These are phyloP conservation scores for Rachycentron canadum DNA, from an alignment of 2,797 vertebrate genomes.

Conservation along the genomic window DNA sequence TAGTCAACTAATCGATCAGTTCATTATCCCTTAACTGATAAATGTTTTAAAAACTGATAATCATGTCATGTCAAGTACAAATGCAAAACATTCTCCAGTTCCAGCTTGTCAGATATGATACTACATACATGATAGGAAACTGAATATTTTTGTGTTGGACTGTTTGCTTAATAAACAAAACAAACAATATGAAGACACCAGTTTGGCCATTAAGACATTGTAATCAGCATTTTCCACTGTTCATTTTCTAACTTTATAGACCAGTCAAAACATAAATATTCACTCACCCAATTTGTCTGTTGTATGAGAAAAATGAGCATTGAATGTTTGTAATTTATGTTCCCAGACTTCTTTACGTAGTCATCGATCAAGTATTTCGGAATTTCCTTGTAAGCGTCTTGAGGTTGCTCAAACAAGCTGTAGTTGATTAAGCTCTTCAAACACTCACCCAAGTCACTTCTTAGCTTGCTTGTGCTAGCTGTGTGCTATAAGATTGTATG, in stretches of 20 bases:
- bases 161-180: not conserved
- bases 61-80: not conserved
- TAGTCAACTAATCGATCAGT: not conserved
- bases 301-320: not conserved
- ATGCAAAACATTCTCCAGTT: not conserved
- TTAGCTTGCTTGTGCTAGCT: too few species aligned
- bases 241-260: too few species aligned
- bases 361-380: not conserved
- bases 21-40: not conserved
- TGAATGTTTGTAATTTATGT: not conserved
- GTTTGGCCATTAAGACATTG: not conserved
- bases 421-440: not conserved
- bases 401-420: not conserved
- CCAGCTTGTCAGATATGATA: not conserved
- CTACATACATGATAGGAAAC: not conserved
- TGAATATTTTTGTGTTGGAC: too few species aligned
- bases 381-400: not conserved
- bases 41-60: not conserved
- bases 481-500: too few species aligned
- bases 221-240: too few species aligned
- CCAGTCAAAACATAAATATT: not conserved
- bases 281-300: not conserved
- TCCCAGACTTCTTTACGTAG: not conserved
- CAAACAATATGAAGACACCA: not conserved
- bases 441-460: not conserved